Evolutionary conservation across 2,888 invertebrate genomes (phyloP).

Genomic region (Agriopis aurantiaria): DNA sequence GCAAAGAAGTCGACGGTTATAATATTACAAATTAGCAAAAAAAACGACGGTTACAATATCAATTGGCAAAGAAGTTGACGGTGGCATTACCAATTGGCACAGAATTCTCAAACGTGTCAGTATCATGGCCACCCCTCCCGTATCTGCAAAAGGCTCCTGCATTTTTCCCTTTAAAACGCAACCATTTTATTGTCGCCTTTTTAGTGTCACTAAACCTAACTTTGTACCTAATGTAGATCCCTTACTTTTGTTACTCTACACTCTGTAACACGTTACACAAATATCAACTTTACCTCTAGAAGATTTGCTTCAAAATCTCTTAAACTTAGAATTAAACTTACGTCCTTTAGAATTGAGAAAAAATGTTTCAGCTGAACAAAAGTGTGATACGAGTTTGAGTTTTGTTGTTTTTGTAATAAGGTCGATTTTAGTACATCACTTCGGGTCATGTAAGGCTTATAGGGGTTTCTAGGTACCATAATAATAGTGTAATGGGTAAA

Average conservation of each 20-base stretch:
- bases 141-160: conserved; percentile 47
- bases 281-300: conserved; percentile 12
- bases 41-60: too few species aligned
- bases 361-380: conserved; percentile 1
- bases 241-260: conserved; percentile 23
- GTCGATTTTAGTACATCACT: conserved; percentile 3
- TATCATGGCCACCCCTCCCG: conserved; percentile 40
- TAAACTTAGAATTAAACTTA: background rate
- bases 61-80: too few species aligned
- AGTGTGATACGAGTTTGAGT: background rate
- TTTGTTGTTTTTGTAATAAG: background rate
- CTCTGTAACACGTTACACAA: background rate
- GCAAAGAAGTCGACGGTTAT: too few species aligned
- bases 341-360: background rate
- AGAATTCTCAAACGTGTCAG: background rate
- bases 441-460: conserved; percentile 11
- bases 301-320: background rate
- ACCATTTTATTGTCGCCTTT: conserved; percentile 56
- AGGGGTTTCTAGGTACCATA: conserved; percentile 22
- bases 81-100: too few species aligned
- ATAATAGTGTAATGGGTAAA: conserved; percentile 35
- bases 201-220: conserved; percentile 54
- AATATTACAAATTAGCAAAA: too few species aligned
- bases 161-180: conserved; percentile 52
- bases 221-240: conserved; percentile 48